These are phyloP conservation scores for Montipora capricornis DNA, from an alignment of 64 coral and sea anemone genomes.

Conservation along the genomic window DNA sequence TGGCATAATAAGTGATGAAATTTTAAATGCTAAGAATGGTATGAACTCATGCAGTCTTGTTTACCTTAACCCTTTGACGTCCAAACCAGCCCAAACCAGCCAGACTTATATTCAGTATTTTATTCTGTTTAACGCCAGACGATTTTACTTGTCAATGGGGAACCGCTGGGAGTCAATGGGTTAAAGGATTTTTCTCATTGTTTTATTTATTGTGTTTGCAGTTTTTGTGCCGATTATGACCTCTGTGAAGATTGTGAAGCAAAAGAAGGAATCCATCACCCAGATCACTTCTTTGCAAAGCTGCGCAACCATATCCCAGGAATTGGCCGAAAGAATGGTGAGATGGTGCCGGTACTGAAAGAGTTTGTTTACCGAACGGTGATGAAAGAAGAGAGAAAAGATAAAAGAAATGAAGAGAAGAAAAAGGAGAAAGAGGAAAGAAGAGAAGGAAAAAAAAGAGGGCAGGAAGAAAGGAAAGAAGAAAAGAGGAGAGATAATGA, in stretches of 20 bases:
- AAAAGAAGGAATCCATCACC: constrained; percentile 63
- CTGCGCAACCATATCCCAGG: constrained; percentile 69
- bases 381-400: constrained; percentile 18
- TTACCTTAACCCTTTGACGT: too few species aligned
- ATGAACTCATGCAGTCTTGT: too few species aligned
- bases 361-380: constrained; percentile 57
- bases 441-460: constrained; percentile 43
- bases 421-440: constrained; percentile 53
- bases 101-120: too few species aligned
- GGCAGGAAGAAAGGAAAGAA: constrained; percentile 36
- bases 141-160: too few species aligned
- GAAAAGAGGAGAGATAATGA: constrained; percentile 31
- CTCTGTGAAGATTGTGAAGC: constrained; percentile 89
- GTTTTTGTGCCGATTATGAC: constrained; percentile 93
- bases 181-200: too few species aligned
- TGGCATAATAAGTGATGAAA: not conserved
- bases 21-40: not conserved
- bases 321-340: constrained; percentile 83
- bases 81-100: too few species aligned
- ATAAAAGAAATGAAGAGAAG: constrained; percentile 26
- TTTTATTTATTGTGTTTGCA: constrained; percentile 23
- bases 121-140: too few species aligned
- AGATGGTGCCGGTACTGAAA: constrained; percentile 90
- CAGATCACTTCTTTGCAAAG: constrained; percentile 85
- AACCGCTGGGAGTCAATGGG: too few species aligned